Base-by-base conservation (phyloP, 37 sponge, comb jelly and placozoan genomes). In the Aplysina aerophoba region DNA sequence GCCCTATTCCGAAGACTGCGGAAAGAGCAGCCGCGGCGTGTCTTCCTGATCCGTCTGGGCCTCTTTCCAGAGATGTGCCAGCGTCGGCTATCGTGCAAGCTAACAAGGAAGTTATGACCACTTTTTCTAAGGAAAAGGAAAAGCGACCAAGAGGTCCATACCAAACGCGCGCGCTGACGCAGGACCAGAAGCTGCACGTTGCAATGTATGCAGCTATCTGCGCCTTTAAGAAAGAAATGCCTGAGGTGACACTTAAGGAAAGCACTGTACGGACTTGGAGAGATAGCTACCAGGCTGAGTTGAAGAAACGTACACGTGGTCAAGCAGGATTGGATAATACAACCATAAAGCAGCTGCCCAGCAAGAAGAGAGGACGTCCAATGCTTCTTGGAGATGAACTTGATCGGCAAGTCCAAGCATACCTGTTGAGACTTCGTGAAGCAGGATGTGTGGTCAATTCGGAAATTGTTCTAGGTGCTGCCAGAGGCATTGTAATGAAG, bases 211-310 rank as follows among this genome's bases (percentile, higher is more conserved):
- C 69, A 67, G 69, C 28, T n/a, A 67, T 67, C 27, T 28, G 69
- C n/a, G 27, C 28, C 19, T 67, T 67, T 22, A 67, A n/a, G 69
- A 67, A 67, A 25, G 69, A 67, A 67, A 67, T 67, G 69, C 69
- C 28, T 22, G 69, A 67, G 69, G 13, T 67, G 25, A n/a, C 28
- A 21, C 69, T 67, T 22, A 67, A 67, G 27, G 69, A 67, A 67
- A 67, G 69, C 69, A 67, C 69, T 22, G 69, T 67, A 67, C 69
- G 69, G 14, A 25, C 69, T 15, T 67, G 69, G 69, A 67, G 69
- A 67, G 69, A 67, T 28, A 67, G 19, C 27, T 67, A 67, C n/a
- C 69, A 22, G 69, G 25, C 27, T 15, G 69, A 67, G n/a, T 24
- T 67, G 19, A 67, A 67, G 28, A 67, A 67, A 22, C 28, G 69